Conservation (phyloP, 1,140 invertebrate genomes). For the Nasonia longicornis region DNA sequence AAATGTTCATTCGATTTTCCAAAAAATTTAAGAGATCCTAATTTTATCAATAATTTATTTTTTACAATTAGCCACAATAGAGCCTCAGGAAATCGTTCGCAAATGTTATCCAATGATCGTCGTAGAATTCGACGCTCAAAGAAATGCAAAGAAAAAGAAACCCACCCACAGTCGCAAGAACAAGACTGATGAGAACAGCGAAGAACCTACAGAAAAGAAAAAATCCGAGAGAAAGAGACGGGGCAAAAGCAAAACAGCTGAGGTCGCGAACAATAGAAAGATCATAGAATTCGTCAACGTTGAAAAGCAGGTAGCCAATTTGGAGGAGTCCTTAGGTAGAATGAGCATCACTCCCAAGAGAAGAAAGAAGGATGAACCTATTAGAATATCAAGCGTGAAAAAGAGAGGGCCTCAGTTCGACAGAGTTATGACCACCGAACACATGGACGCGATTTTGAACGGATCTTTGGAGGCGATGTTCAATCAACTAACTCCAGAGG, state of each 20-base stretch:
- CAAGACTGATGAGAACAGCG: constrained; percentile 58
- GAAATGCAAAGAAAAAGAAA: constrained; percentile 69
- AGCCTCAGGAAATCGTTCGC: constrained; percentile 75
- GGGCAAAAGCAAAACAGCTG: constrained; percentile 44
- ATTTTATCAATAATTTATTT: constrained; percentile 50
- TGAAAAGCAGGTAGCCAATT: constrained; percentile 35
- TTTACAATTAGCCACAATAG: constrained; percentile 70
- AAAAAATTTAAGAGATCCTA: not conserved
- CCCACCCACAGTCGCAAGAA: constrained; percentile 67
- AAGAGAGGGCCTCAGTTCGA: constrained; percentile 56
- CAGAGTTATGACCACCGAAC: constrained; percentile 57
- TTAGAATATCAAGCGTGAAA: constrained; percentile 27
- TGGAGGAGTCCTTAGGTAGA: constrained; percentile 57
- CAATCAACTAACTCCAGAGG: constrained; percentile 64
- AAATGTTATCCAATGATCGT: constrained; percentile 78
- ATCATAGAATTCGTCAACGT: constrained; percentile 62
- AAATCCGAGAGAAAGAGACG: constrained; percentile 45
- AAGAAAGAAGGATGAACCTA: constrained; percentile 47
- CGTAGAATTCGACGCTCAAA: constrained; percentile 72
- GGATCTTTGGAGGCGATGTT: constrained; percentile 58
- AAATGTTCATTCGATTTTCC: not conserved
- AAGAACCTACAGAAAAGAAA: constrained; percentile 34
- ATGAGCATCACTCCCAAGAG: constrained; percentile 56
- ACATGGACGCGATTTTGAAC: constrained; percentile 55
- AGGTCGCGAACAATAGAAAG: constrained; percentile 51